These are phyloP conservation scores for Acanthosepion lycidas DNA, from an alignment of 2,888 invertebrate genomes.

Conservation along the genomic window DNA sequence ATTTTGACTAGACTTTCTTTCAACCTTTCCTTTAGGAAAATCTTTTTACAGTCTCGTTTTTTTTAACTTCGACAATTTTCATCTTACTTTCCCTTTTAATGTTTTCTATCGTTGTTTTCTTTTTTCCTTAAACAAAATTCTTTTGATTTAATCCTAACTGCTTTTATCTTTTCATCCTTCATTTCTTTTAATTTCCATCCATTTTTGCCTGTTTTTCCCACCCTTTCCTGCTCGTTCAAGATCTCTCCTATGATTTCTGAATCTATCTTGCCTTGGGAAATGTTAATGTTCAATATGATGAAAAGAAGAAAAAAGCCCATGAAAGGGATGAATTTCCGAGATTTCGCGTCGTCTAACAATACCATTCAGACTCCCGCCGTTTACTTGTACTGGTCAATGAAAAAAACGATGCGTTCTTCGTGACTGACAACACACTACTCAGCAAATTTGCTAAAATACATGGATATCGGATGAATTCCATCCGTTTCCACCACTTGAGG, in stretches of 20 bases:
- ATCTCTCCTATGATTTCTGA: neutral
- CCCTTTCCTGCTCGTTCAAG: too few species aligned
- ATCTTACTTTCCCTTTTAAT: too few species aligned
- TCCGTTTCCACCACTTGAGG: neutral
- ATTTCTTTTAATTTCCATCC: too few species aligned
- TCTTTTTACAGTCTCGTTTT: too few species aligned
- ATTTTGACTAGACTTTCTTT: too few species aligned
- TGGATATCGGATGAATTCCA: neutral
- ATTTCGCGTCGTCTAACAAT: neutral
- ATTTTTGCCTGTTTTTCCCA: too few species aligned
- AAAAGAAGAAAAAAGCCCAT: neutral
- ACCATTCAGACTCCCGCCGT: neutral
- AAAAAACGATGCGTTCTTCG: neutral
- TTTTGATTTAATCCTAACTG: too few species aligned
- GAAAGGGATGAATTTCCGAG: neutral
- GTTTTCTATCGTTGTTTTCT: too few species aligned
- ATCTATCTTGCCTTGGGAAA: neutral
- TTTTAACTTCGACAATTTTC: too few species aligned
- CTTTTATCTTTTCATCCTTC: too few species aligned
- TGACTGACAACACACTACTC: neutral
- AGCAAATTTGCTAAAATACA: neutral
- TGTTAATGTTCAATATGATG: neutral
- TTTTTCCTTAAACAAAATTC: too few species aligned
- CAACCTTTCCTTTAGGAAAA: too few species aligned
- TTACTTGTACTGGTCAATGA: neutral